Percentiles rank a stretch among this genome's conserved stretches.
phyloP scores from a whole-genome alignment of 2,113 vertebrate genomes.

The Lophius piscatorius region DNA sequence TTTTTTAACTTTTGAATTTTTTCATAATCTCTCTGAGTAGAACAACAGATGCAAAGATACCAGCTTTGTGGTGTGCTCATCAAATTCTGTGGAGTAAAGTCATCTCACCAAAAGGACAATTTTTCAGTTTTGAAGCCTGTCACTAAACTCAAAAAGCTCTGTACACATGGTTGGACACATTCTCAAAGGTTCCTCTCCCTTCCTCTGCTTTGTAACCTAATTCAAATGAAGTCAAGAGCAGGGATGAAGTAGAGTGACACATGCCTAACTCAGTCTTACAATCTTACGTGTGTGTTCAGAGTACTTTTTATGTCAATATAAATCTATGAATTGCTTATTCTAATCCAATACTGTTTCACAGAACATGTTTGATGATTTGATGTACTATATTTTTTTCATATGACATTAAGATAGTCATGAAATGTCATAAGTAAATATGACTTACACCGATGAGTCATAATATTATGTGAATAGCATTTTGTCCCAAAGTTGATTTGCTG shows the following conservation, averaged over 20 bases:
- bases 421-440: no score
- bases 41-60: constrained; percentile 3
- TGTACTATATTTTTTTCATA: no score
- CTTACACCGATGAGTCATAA: no score
- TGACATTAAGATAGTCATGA: no score
- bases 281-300: no score
- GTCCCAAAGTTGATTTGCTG: no score
- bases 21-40: not conserved
- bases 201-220: constrained; percentile 17
- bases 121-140: constrained; percentile 25
- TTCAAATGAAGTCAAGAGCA: constrained; percentile 10
- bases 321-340: no score
- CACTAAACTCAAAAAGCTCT: constrained; percentile 40
- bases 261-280: no score
- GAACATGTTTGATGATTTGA: no score
- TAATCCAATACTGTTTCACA: no score
- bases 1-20: constrained; percentile 14
- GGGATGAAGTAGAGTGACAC: not conserved
- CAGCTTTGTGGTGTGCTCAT: constrained; percentile 4
- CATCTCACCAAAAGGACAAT: constrained; percentile 23
- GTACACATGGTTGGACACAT: constrained; percentile 30
- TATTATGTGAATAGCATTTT: no score
- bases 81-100: constrained; percentile 26
- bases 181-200: constrained; percentile 14
- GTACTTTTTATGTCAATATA: no score